phyloP scores from a whole-genome alignment of 2,113 vertebrate species.

The Ctenodactylus gundi region DNA sequence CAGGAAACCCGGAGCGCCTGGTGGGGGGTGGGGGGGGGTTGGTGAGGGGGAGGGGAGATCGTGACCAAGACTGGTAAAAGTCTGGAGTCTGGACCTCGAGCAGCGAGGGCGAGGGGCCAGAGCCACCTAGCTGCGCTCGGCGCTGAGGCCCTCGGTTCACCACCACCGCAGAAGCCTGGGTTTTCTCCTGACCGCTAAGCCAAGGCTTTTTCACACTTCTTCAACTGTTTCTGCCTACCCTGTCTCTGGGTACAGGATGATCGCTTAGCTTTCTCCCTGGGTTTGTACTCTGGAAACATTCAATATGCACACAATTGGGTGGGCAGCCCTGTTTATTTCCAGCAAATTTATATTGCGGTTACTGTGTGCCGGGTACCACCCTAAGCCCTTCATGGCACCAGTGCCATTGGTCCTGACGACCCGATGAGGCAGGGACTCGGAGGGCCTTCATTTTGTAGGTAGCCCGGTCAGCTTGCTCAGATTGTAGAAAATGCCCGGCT shows the following conservation, averaged over 20 bases:
- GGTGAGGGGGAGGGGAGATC: not conserved
- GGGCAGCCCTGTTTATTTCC: not conserved
- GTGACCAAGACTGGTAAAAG: not conserved
- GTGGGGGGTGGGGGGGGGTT: not conserved
- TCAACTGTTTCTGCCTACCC: not conserved
- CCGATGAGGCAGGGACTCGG: not conserved
- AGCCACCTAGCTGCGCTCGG: too few relatives aligned
- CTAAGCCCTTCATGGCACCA: not conserved
- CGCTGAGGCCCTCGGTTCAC: not conserved
- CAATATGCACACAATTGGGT: not conserved
- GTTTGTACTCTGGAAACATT: not conserved
- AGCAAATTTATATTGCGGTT: not conserved
- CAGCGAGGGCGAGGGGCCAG: not conserved
- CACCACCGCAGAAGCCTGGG: not conserved
- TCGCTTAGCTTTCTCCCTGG: not conserved
- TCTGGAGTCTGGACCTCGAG: not conserved
- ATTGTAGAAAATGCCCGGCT: not conserved
- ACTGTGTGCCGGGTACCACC: not conserved
- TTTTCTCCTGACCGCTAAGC: not conserved
- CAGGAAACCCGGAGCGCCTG: constrained; percentile 65
- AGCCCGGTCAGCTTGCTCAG: not conserved
- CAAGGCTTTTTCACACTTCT: not conserved
- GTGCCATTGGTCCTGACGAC: not conserved
- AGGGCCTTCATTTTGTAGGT: not conserved
- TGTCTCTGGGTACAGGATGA: not conserved